These are phyloP conservation scores for Magallana angulata DNA, from an alignment of 1,140 invertebrate genomes.

Conservation along the genomic window DNA sequence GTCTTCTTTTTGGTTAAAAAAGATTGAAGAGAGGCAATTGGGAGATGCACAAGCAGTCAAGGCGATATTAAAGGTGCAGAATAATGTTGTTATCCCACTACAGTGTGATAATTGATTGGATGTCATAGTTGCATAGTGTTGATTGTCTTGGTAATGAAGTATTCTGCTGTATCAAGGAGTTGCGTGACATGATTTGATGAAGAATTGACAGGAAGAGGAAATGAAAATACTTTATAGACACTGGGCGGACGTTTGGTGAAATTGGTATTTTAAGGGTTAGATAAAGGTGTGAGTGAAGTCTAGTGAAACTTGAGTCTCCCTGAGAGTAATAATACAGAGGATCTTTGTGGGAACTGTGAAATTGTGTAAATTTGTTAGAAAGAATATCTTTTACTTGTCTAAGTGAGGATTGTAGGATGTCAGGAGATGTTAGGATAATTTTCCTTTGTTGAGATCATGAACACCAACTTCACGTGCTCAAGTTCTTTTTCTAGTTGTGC, in stretches of 20 bases:
- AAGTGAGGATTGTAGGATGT: background rate
- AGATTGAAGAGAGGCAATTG: slow-evolving; percentile 11
- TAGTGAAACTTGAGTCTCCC: slow-evolving; percentile 40
- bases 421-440: background rate
- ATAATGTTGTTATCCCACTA: background rate
- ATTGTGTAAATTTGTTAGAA: background rate
- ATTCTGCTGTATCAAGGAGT: slow-evolving; percentile 36
- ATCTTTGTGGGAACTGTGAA: slow-evolving; percentile 32
- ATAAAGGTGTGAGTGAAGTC: slow-evolving; percentile 40
- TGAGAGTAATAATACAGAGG: slow-evolving; percentile 20
- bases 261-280: slow-evolving; percentile 48
- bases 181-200: slow-evolving; percentile 40
- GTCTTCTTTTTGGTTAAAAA: slow-evolving; percentile 8
- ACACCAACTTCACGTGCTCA: slow-evolving; percentile 2
- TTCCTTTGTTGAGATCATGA: slow-evolving; percentile 25
- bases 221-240: slow-evolving; percentile 42
- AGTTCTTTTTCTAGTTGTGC: background rate
- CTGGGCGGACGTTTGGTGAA: slow-evolving; percentile 22
- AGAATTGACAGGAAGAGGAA: slow-evolving; percentile 31
- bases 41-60: background rate
- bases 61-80: background rate
- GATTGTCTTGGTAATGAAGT: slow-evolving; percentile 12
- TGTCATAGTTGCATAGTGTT: slow-evolving; percentile 9
- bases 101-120: background rate
- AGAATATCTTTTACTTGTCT: slow-evolving; percentile 8